Conservation (phyloP, 2,113 vertebrate genomes). For the Cyphomyrus plagiostoma region DNA sequence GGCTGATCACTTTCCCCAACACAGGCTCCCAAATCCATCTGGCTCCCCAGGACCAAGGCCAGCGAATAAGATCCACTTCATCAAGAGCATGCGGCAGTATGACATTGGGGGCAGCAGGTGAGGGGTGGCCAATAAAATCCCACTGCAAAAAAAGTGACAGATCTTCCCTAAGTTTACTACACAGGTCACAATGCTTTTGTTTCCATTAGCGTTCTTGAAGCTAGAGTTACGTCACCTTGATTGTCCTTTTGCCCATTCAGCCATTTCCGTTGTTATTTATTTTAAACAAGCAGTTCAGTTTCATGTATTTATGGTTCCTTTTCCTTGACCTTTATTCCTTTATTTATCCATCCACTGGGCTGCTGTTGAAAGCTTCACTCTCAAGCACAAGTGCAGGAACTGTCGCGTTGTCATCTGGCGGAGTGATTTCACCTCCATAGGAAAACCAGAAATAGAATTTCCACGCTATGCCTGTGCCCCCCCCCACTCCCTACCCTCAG, state of each 20-base stretch:
- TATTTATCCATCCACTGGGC: neutral
- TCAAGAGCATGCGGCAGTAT: constrained; percentile 96
- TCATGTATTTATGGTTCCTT: neutral
- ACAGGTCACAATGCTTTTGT: neutral
- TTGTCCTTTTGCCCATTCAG: neutral
- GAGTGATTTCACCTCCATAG: neutral
- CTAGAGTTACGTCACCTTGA: neutral
- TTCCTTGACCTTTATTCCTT: neutral
- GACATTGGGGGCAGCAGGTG: constrained; percentile 91
- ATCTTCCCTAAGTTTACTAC: neutral
- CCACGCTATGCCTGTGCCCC: neutral
- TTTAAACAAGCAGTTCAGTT: neutral
- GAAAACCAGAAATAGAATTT: neutral
- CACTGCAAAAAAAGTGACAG: neutral
- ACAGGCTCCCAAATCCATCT: constrained; percentile 69
- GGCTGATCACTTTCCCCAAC: neutral
- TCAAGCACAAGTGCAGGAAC: neutral
- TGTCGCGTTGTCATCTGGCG: neutral
- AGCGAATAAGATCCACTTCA: constrained; percentile 94
- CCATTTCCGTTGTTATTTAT: neutral
- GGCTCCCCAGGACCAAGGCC: constrained; percentile 80
- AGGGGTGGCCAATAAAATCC: neutral
- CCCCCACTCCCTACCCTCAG: neutral
- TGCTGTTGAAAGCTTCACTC: neutral
- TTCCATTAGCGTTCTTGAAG: neutral